A percentile compares a stretch with the other conserved stretches of the same genome.
Conservation (phyloP, 2,113 vertebrate species). For the Pipra filicauda region DNA sequence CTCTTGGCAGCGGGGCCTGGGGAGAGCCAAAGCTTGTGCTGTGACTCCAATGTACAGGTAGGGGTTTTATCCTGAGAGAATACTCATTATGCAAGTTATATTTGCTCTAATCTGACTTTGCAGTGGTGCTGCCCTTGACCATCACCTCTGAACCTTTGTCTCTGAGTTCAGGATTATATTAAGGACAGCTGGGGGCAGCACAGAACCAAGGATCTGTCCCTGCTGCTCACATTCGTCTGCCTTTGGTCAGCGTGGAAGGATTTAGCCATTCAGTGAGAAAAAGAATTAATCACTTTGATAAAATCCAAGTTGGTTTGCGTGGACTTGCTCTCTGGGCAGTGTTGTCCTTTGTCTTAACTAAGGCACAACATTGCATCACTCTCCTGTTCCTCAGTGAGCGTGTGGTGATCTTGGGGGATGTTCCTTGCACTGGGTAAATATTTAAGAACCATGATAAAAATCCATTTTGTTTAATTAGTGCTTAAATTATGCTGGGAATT, state of each 20-base stretch:
- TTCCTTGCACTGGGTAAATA: neutral
- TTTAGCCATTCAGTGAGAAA: neutral
- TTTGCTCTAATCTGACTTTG: neutral
- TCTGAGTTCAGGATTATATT: neutral
- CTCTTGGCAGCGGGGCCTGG: neutral
- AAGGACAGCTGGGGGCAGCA: neutral
- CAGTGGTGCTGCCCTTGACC: neutral
- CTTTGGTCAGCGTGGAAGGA: neutral
- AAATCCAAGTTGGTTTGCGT: neutral
- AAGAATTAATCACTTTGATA: neutral
- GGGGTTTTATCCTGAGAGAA: neutral
- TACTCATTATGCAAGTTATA: neutral
- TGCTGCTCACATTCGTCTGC: neutral
- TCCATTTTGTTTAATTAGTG: neutral
- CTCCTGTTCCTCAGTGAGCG: neutral
- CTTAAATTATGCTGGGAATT: neutral
- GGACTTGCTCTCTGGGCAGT: neutral
- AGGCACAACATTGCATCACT: neutral
- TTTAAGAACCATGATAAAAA: neutral
- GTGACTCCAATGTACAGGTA: neutral
- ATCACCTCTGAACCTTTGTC: neutral
- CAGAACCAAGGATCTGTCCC: accelerated
- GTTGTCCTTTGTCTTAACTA: neutral
- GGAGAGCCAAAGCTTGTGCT: neutral
- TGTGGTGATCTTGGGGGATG: neutral